Evolutionary conservation across 2,888 invertebrate genomes (phyloP).

Genomic region (Agapostemon virescens): DNA sequence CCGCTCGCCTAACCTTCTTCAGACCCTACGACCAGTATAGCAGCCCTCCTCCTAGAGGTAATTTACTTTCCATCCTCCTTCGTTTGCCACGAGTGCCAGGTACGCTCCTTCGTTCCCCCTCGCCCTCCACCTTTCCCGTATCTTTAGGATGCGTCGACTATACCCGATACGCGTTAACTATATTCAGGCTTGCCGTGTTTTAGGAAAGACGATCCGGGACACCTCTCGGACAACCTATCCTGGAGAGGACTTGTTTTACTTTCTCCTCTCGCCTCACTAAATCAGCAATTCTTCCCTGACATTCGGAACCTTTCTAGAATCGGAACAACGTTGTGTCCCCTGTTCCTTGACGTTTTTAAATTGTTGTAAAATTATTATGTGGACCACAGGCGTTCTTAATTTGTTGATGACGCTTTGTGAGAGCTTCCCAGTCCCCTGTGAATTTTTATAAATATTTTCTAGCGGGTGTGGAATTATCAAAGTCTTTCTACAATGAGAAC

Average conservation of each 20-base stretch:
- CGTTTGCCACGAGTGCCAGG: constrained; percentile 59
- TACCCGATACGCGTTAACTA: constrained; percentile 58
- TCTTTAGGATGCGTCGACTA: constrained; percentile 54
- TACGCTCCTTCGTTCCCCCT: constrained; percentile 49
- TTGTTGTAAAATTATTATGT: too few relatives aligned
- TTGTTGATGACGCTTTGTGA: too few relatives aligned
- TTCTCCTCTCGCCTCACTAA: neutral
- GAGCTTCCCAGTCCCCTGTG: too few relatives aligned
- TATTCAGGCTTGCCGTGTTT: constrained; percentile 19
- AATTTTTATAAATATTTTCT: too few relatives aligned
- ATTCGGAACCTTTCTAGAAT: neutral
- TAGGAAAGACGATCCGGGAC: constrained; percentile 2
- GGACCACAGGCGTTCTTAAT: too few relatives aligned
- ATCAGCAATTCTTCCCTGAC: neutral
- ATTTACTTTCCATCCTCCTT: constrained; percentile 72
- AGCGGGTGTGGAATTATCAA: too few relatives aligned
- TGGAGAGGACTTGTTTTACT: neutral
- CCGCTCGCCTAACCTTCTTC: constrained; percentile 3
- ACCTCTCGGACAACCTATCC: neutral
- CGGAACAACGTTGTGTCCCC: too few relatives aligned
- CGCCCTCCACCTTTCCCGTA: constrained; percentile 36
- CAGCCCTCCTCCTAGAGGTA: constrained; percentile 71
- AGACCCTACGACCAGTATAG: constrained; percentile 44
- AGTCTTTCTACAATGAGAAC: too few relatives aligned
- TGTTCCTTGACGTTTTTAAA: too few relatives aligned